Base-by-base conservation (phyloP, 2,797 vertebrate species). In the Bufotes viridis region DNA sequence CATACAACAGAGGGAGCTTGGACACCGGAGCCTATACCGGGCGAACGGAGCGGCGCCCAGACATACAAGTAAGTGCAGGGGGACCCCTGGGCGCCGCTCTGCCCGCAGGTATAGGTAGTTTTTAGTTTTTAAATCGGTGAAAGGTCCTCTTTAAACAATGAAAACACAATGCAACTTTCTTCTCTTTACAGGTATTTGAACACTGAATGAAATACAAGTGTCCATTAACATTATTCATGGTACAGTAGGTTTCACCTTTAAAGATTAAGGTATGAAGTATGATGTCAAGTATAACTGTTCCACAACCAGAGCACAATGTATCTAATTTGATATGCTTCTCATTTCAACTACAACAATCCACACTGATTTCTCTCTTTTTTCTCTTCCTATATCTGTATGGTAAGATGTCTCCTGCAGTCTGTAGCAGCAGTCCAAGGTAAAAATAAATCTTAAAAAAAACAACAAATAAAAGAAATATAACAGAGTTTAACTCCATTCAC, bases 141-240 rank as follows among this genome's bases (percentile, higher is more conserved):
- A n/a, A n/a, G n/a, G n/a, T n/a, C n/a, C n/a, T n/a, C n/a, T n/a
- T 74, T 79, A 85, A 93, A 92, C 94, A 92, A 93, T 90, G 91
- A 96, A 94, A 92, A 92, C 93, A 95, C 94, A 95, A 94, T 96
- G 93, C 93, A 95, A 95, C 94, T 97, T 95, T 90, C 91, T 95
- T 93, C 94, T 99, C 99, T 99, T 97, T 99, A 99, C 98, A 99
- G 96, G 96, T 97, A 97, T 97, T 96, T 94, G 96, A 97, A 98
- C 94, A 95, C 96, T 97, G 96, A 97, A 96, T 92, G 95, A 97
- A 96, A 97, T 97, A 96, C 96, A 96, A 97, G 96, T 96, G 96
- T 98, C 95, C 96, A 98, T 97, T 97, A 97, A 97, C 92, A 94
- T 96, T 96, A 96, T 97, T 96, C 96, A 97, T 95, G 96, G 96